Conservation (phyloP, 2,797 vertebrate species). For the Lithobates sylvaticus region DNA sequence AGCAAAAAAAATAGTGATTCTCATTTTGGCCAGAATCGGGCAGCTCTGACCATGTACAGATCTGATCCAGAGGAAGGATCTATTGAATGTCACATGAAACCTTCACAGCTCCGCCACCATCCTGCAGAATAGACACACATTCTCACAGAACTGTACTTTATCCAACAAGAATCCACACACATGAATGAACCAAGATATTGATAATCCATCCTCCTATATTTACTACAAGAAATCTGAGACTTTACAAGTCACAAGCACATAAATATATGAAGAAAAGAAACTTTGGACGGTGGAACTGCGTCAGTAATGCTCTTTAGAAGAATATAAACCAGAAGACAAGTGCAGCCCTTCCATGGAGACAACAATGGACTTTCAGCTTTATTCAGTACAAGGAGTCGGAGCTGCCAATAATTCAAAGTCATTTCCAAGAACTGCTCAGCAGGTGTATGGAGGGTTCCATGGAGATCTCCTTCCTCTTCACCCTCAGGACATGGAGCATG, state of each 20-base stretch:
- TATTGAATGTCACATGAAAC: no score
- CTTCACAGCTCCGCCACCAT: not conserved
- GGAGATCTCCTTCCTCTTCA: no score
- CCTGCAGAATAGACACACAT: not conserved
- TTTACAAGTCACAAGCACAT: conserved; percentile 1
- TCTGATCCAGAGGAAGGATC: no score
- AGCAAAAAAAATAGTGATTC: no score
- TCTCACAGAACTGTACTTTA: not conserved
- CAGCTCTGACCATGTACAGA: no score
- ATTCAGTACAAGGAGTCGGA: not conserved
- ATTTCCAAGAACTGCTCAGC: no score
- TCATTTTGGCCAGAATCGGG: no score
- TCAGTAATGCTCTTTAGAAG: conserved; percentile 33
- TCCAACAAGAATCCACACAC: not conserved
- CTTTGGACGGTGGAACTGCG: conserved; percentile 37
- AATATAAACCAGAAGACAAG: not conserved
- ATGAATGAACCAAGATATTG: not conserved
- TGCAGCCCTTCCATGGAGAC: not conserved
- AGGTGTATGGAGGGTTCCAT: no score
- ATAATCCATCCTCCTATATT: not conserved
- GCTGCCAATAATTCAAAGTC: no score
- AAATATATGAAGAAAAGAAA: conserved; percentile 10
- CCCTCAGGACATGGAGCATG: no score
- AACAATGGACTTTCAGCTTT: not conserved
- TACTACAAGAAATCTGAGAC: conserved; percentile 1